Base-by-base conservation (phyloP, 2,113 vertebrate species). In the Aegithalos caudatus region DNA sequence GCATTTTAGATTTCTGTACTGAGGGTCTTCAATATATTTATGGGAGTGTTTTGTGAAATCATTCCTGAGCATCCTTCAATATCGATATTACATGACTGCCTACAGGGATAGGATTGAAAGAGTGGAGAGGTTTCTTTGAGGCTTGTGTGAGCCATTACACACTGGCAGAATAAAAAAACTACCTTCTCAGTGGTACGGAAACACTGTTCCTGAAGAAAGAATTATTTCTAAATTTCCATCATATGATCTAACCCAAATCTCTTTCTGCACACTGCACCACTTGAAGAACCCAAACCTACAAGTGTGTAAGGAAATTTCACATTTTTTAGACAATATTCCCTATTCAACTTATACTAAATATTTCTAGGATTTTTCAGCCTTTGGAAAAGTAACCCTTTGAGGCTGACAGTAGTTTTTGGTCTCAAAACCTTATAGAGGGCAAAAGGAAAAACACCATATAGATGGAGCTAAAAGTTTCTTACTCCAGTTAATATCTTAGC, bases 401-500 rank as follows among this genome's bases (percentile, higher is more conserved):
- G 37, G 19, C 17, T 58, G 25, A 25, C 14, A 62, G 25, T n/a
- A 92, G 22, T 6, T 71, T 21, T 50, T 47, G 16, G 5, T 29
- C 29, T 50, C 51, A 60, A 70, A 85, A 72, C 38, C 33, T 71
- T 79, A 12, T 3, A 56, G 20, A 17, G 8, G 23, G 13, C 3
- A 70, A 81, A 85, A 73, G 4, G 24, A 72, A 82, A 58, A 8
- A 45, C 8, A 54, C 4, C 3, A 16, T 33, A 22, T 2, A 60
- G n/a, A 72, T 0, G 0, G 5, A 72, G 12, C 0, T 7, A 47
- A 67, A 51, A 35, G 25, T 38, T 25, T 66, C 31, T 54, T 86
- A 38, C 9, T 67, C 20, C 12, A 38, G 4, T 66, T 54, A 62
- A 9, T 35, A 17, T 51, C 19, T 72, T 37, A 51, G 45, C 12